Percentiles rank a stretch among this genome's conserved stretches.
Evolutionary conservation across 2,113 vertebrate species (phyloP).

Genomic region (Cyprinus carpio): DNA sequence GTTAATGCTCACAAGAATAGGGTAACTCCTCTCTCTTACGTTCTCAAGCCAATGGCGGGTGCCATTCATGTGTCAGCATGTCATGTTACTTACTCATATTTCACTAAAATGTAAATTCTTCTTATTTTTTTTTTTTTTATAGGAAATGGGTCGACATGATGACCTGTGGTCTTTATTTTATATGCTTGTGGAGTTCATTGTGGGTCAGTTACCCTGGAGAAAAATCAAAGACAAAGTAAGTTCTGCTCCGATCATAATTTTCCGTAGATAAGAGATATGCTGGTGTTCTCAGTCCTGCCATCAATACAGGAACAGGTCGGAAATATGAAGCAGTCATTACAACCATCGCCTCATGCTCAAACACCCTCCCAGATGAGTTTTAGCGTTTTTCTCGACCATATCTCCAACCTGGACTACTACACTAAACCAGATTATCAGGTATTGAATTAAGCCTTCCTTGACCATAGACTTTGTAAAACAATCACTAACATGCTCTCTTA

Average conservation of each 20-base stretch:
- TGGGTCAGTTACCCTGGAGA: constrained; percentile 96
- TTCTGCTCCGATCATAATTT: background rate
- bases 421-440: constrained; percentile 98
- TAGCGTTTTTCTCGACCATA: constrained; percentile 89
- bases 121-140: constrained; percentile 34
- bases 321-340: constrained; percentile 94
- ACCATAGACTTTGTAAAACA: background rate
- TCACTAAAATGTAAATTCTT: background rate
- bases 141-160: constrained; percentile 99
- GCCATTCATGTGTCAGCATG: background rate
- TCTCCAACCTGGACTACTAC: constrained; percentile 91
- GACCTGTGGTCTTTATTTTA: constrained; percentile 99
- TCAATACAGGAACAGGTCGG: constrained; percentile 91
- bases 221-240: constrained; percentile 98
- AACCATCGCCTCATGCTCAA: constrained; percentile 96
- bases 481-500: background rate
- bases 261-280: background rate
- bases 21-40: constrained; percentile 71
- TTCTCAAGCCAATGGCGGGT: background rate
- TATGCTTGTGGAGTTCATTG: constrained; percentile 97
- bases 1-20: constrained; percentile 96
- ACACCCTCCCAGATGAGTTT: constrained; percentile 95
- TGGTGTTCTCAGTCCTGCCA: background rate
- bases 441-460: constrained; percentile 20
- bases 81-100: background rate